A percentile compares a stretch with the other conserved stretches of the same genome.
Evolutionary conservation across 2,888 invertebrate species (phyloP).

Genomic region (Ormyrus thymus): DNA sequence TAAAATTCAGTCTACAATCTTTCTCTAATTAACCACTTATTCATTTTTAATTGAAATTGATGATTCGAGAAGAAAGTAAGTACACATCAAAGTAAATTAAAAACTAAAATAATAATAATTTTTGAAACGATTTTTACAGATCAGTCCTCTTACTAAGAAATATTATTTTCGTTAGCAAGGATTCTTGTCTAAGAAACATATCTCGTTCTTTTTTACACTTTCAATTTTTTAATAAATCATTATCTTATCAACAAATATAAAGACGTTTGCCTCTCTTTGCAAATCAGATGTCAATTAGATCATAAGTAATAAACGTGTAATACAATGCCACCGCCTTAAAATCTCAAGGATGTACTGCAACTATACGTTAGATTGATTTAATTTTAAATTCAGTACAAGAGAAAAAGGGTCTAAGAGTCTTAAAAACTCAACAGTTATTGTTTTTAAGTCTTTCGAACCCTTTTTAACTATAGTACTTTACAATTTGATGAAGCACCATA

Average conservation of each 20-base stretch:
- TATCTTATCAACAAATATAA: slow-evolving; percentile 27
- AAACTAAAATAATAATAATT: slow-evolving; percentile 8
- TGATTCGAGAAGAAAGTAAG: slow-evolving; percentile 21
- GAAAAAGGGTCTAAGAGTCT: too few species aligned
- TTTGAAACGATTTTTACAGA: slow-evolving; percentile 2
- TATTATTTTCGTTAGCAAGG: slow-evolving; percentile 4
- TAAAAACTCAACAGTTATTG: too few species aligned
- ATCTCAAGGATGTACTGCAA: slow-evolving; percentile 35
- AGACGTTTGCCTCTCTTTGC: slow-evolving; percentile 13
- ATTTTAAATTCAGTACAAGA: too few species aligned
- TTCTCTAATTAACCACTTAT: background rate
- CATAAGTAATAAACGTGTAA: background rate
- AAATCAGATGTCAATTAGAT: slow-evolving; percentile 14
- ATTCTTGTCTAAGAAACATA: slow-evolving; percentile 8
- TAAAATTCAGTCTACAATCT: slow-evolving; percentile 32
- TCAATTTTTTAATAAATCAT: slow-evolving; percentile 21
- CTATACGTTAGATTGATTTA: background rate
- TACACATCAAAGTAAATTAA: background rate
- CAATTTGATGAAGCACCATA: too few species aligned
- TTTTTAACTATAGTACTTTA: too few species aligned
- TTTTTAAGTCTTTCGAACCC: too few species aligned
- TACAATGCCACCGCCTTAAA: slow-evolving; percentile 26
- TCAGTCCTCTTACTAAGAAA: background rate
- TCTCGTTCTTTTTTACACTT: slow-evolving; percentile 10
- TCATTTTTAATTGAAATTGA: slow-evolving; percentile 20